Base-by-base conservation (phyloP, 2,888 invertebrate genomes). In the Fragum sueziense region DNA sequence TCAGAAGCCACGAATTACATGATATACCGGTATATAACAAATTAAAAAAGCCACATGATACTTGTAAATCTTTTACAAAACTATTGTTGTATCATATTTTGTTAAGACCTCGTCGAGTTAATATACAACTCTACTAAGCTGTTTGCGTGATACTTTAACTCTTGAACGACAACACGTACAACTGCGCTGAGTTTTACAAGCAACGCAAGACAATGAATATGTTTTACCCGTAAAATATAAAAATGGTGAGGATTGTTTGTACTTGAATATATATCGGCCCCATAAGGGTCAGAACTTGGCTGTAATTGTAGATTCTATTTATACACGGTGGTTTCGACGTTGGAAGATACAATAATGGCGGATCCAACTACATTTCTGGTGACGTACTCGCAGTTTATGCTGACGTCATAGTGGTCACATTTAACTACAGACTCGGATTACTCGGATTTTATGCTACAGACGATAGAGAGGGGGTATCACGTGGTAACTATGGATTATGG, bases 401-500 rank as follows among this genome's bases (percentile, higher is more conserved):
- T 27, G 67, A 67, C 25, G 41, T 47, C 47, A 47, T 67, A 17
- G 67, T 67, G 1, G 41, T 67, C 1, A 67, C 67, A 25, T 27
- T 67, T 17, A 67, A 67, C 17, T 67, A 67, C 11, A 22, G 67
- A 22, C n/a, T 67, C 20, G 67, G 67, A 11, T 27, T 47, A 25
- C 25, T 67, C 3, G 67, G 67, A 0, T 67, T 67, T 20, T 67
- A 27, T 47, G 47, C 41, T 33, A 67, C 67, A 17, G 22, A 29
- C 25, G 22, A 41, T 11, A 20, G 7, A 37, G 41, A 41, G 25
- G 17, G 17, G 2, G 47, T 41, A 25, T 61, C 61, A 33, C 61
- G 29, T 33, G 67, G 67, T 6, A 67, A 67, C 47, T 67, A 25
- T 47, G 67, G 67, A 25, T 34, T 67, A 6, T 67, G 67, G 67